A percentile compares a stretch with the other conserved stretches of the same genome.
Evolutionary conservation across 92 coral and sea anemone genomes (phyloP).

Genomic region (Palythoa caribaeorum): DNA sequence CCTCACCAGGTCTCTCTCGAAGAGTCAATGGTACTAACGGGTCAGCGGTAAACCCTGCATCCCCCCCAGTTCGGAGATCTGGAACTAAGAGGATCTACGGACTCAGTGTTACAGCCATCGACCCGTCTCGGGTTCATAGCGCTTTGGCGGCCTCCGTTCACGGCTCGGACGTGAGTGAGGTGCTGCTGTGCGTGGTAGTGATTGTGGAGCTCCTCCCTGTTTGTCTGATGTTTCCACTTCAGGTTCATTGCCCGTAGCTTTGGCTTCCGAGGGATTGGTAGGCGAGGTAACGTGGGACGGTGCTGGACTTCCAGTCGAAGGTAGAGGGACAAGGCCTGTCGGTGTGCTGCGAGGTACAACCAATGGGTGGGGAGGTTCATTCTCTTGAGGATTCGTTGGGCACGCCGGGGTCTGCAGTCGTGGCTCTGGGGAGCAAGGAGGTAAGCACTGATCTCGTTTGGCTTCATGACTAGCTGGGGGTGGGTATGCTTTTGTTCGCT

Average conservation of each 20-base stretch:
- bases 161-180: constrained; percentile 54
- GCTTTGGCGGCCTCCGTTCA: constrained; percentile 54
- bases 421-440: no score
- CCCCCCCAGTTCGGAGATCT: not conserved
- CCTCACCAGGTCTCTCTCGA: no score
- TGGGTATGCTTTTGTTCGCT: no score
- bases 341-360: constrained; percentile 7
- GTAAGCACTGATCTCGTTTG: no score
- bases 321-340: not conserved
- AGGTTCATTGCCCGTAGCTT: not conserved
- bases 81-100: constrained; percentile 20
- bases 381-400: no score
- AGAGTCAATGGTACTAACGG: no score
- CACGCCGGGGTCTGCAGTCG: no score
- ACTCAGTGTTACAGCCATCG: constrained; percentile 63
- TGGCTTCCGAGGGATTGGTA: not conserved
- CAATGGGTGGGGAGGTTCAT: not conserved
- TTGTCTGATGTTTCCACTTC: no score
- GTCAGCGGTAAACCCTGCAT: no score
- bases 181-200: constrained; percentile 5
- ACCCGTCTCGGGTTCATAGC: constrained; percentile 71
- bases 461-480: no score
- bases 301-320: constrained; percentile 1
- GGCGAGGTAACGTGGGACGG: not conserved
- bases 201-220: not conserved